These are phyloP conservation scores for Anguilla megastoma DNA, from an alignment of 2,797 vertebrate genomes.

Conservation along the genomic window DNA sequence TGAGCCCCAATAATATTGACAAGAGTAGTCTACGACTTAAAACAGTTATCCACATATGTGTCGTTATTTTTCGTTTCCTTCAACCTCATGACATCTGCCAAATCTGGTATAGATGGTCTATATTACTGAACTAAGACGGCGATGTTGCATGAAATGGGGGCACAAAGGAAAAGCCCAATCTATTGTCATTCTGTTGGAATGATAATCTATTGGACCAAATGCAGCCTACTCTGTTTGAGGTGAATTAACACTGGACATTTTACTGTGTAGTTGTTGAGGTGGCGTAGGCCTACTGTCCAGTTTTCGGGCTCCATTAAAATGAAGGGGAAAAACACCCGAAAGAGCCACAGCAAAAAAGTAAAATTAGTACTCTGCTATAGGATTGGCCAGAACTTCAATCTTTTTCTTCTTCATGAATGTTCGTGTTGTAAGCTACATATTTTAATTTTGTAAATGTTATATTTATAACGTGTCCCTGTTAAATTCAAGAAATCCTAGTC, in stretches of 20 bases:
- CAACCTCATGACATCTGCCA: no score
- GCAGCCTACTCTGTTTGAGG: neutral
- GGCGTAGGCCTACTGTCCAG: neutral
- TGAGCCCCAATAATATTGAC: no score
- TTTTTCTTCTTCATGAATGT: neutral
- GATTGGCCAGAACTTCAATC: neutral
- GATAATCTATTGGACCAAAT: no score
- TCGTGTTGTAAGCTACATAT: neutral
- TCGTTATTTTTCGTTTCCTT: no score
- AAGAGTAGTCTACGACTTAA: no score
- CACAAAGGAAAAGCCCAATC: no score
- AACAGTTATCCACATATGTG: no score
- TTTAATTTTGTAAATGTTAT: neutral
- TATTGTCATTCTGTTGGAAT: no score
- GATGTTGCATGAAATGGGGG: no score
- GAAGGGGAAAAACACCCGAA: neutral
- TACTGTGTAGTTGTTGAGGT: neutral
- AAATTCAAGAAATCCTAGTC: neutral
- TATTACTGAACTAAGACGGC: no score
- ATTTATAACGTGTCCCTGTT: neutral
- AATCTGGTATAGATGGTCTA: no score
- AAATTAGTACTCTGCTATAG: neutral
- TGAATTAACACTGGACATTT: no score
- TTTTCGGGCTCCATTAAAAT: neutral
- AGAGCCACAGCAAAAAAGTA: neutral